A percentile compares a stretch with the other conserved stretches of the same genome.
Evolutionary conservation across 2,888 invertebrate genomes (phyloP).

Genomic region (Stenichneumon culpator): DNA sequence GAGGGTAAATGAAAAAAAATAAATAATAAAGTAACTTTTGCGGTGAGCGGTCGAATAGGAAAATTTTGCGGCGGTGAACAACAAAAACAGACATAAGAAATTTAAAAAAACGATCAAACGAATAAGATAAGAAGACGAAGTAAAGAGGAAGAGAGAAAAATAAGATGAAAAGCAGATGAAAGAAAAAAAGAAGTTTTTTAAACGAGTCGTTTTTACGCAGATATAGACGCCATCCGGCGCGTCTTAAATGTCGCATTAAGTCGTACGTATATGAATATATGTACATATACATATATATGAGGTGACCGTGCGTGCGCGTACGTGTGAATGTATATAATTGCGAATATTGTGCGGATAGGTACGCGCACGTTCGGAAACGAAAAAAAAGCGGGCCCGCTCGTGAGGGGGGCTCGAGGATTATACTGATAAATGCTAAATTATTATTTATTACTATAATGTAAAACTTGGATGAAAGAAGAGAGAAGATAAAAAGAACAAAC

Average conservation of each 20-base stretch:
- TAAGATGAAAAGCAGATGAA: constrained; percentile 56
- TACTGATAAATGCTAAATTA: constrained; percentile 61
- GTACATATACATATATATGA: constrained; percentile 51
- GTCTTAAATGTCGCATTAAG: constrained; percentile 73
- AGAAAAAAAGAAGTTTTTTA: constrained; percentile 67
- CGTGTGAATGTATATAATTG: constrained; percentile 67
- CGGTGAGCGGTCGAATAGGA: constrained; percentile 16
- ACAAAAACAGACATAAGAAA: constrained; percentile 60
- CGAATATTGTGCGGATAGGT: constrained; percentile 57
- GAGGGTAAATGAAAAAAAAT: background rate
- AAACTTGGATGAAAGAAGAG: constrained; percentile 29
- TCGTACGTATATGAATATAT: constrained; percentile 67
- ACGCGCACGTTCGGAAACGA: constrained; percentile 67
- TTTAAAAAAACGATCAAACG: constrained; percentile 55
- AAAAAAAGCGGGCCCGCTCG: constrained; percentile 45
- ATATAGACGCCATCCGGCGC: constrained; percentile 70
- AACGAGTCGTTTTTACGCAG: constrained; percentile 74
- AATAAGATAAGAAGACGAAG: constrained; percentile 52
- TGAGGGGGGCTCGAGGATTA: constrained; percentile 55
- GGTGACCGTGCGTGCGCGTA: constrained; percentile 63
- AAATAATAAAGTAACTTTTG: constrained; percentile 6
- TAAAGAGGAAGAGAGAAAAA: constrained; percentile 57
- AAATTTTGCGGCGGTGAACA: constrained; percentile 44
- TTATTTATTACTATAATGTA: constrained; percentile 48
- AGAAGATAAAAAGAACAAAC: constrained; percentile 34